These are phyloP conservation scores for Cephalopachus bancanus DNA, from an alignment of 2,797 vertebrate species.

Conservation along the genomic window DNA sequence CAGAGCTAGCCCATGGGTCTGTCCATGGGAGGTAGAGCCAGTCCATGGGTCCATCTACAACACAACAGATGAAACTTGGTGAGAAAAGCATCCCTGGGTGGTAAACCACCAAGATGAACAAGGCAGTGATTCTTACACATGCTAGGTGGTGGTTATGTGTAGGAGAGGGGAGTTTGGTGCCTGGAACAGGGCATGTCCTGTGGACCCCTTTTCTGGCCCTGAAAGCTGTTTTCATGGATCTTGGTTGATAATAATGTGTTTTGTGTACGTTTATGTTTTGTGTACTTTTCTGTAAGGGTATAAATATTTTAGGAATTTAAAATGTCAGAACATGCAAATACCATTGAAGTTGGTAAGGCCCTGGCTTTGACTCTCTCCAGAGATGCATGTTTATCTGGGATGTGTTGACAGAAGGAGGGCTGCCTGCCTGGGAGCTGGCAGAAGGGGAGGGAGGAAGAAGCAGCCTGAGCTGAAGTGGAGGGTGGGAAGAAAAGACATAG, in stretches of 20 bases:
- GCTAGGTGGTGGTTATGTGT: accelerated
- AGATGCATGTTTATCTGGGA: accelerated
- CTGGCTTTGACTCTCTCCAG: too few relatives aligned
- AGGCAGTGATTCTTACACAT: neutral
- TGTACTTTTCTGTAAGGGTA: accelerated
- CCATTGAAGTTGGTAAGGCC: accelerated
- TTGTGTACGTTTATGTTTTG: accelerated
- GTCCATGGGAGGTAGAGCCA: too few relatives aligned
- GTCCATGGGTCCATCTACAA: too few relatives aligned
- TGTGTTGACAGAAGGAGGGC: accelerated
- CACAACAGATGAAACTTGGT: too few relatives aligned
- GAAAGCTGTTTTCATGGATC: neutral
- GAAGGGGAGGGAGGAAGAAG: accelerated
- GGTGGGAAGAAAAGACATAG: accelerated
- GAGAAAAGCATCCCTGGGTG: neutral
- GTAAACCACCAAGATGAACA: neutral
- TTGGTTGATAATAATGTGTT: neutral
- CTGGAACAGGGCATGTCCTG: accelerated
- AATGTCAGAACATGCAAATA: accelerated
- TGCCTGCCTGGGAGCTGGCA: too few relatives aligned
- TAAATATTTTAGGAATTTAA: too few relatives aligned
- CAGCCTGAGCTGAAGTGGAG: accelerated
- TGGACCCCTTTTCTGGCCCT: accelerated
- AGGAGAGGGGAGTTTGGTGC: neutral
- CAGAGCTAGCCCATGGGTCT: too few relatives aligned